These are phyloP conservation scores for Centrocercus urophasianus DNA, from an alignment of 2,113 vertebrate genomes.

Conservation along the genomic window DNA sequence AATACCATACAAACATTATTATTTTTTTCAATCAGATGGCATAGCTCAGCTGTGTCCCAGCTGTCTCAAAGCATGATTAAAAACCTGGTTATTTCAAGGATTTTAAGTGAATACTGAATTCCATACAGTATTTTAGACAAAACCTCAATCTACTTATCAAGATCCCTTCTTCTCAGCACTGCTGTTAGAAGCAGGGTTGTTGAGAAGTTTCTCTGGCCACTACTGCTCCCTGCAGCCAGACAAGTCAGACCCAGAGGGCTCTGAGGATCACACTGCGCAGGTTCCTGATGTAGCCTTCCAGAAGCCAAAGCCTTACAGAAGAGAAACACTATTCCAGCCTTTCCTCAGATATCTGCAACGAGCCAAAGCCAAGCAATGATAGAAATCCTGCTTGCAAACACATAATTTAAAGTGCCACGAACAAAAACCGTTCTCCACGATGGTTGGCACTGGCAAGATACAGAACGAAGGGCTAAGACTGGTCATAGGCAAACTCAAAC, in stretches of 20 bases:
- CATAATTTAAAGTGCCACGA: background rate
- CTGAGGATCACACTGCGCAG: accelerated
- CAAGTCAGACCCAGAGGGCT: background rate
- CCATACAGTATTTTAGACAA: background rate
- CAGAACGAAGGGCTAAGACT: background rate
- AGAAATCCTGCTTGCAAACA: background rate
- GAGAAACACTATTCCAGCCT: background rate
- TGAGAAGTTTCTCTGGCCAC: background rate
- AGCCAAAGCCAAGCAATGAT: background rate
- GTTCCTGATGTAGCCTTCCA: background rate
- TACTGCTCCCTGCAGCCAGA: background rate
- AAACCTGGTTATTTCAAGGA: background rate
- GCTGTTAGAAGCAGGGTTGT: background rate
- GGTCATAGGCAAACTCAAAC: background rate
- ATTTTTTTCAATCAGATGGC: background rate
- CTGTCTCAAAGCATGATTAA: background rate
- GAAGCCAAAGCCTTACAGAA: background rate
- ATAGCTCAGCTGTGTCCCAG: background rate
- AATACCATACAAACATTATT: background rate
- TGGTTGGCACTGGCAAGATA: background rate
- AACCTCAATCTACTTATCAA: background rate
- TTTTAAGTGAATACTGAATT: background rate
- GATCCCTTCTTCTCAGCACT: background rate
- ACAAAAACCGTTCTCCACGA: background rate
- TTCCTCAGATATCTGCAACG: background rate